Percentiles rank a stretch among this genome's conserved stretches.
Evolutionary conservation across 2,113 vertebrate genomes (phyloP).

Genomic region (Condylura cristata): DNA sequence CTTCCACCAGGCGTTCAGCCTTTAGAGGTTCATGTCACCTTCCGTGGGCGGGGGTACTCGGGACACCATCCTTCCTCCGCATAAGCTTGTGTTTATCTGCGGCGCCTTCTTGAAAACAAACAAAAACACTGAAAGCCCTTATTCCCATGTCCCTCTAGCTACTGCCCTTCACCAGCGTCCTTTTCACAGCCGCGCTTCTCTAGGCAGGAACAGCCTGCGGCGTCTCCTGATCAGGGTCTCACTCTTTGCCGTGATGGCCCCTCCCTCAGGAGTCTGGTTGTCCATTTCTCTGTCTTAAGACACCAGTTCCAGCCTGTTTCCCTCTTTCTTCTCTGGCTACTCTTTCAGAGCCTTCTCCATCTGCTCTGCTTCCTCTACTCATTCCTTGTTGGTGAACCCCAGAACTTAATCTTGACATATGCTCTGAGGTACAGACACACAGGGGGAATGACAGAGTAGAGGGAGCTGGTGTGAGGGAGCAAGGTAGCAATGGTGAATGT

Average conservation of each 20-base stretch:
- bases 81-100: not conserved
- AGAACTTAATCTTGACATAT: not conserved
- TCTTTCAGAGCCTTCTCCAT: not conserved
- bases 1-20: not conserved
- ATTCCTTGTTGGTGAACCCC: not conserved
- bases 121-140: too few relatives aligned
- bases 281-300: not conserved
- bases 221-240: not conserved
- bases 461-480: not conserved
- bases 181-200: not conserved
- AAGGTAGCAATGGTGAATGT: not conserved
- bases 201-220: too few relatives aligned
- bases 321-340: not conserved
- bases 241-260: accelerated
- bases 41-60: not conserved
- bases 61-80: accelerated
- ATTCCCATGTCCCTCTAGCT: not conserved
- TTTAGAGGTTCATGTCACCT: not conserved
- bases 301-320: not conserved
- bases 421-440: not conserved
- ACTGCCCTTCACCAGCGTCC: not conserved
- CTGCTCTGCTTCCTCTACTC: not conserved
- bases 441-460: not conserved
- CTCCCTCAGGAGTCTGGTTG: not conserved
- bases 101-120: not conserved